phyloP scores from a whole-genome alignment of 2,888 invertebrate species.

The Mimumesa dahlbomi region DNA sequence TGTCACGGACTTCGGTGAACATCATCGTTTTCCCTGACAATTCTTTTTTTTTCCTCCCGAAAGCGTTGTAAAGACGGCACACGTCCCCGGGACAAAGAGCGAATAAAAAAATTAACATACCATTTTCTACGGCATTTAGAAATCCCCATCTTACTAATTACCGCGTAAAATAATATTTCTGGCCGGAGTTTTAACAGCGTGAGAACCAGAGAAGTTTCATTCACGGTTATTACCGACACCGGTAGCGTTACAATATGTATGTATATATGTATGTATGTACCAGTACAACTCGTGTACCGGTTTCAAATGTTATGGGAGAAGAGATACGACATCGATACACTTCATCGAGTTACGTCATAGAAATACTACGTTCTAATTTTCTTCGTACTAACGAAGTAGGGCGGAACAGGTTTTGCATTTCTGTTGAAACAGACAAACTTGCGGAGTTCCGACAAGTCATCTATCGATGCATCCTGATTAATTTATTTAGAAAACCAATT shows the following conservation, averaged over 20 bases:
- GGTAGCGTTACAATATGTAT: slow-evolving; percentile 35
- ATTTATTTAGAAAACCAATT: too few relatives aligned
- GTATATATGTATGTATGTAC: too few relatives aligned
- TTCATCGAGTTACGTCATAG: slow-evolving; percentile 46
- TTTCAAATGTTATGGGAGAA: slow-evolving; percentile 34
- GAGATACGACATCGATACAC: slow-evolving; percentile 43
- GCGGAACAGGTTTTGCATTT: slow-evolving; percentile 1
- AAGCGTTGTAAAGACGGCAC: background rate
- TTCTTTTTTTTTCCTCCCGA: background rate
- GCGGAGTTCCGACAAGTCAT: background rate
- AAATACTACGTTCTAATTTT: slow-evolving; percentile 28
- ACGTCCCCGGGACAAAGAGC: background rate
- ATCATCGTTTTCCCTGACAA: background rate
- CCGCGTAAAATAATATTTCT: too few relatives aligned
- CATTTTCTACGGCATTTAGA: too few relatives aligned
- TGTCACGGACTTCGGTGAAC: background rate
- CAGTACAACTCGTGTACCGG: slow-evolving; percentile 24
- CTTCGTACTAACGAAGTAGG: background rate
- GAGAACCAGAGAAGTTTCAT: background rate
- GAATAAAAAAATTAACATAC: too few relatives aligned
- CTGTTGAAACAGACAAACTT: background rate
- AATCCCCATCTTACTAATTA: too few relatives aligned
- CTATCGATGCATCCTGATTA: background rate
- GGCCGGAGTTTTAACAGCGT: slow-evolving; percentile 15
- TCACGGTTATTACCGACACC: slow-evolving; percentile 33